These are phyloP conservation scores for Furcula furcula DNA, from an alignment of 2,888 invertebrate species.

Conservation along the genomic window DNA sequence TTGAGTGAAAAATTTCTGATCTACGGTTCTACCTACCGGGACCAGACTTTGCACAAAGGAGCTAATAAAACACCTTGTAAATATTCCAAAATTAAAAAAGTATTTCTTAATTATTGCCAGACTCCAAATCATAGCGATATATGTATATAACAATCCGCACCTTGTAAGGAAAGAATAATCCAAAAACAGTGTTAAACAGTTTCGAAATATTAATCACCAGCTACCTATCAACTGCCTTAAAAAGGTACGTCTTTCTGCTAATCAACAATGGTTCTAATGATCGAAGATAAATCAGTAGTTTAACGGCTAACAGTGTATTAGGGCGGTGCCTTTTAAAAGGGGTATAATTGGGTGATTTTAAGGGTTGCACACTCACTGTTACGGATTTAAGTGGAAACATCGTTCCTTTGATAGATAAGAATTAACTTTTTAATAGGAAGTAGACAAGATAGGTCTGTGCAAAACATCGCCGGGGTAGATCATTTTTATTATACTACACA, in stretches of 20 bases:
- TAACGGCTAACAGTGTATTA: slow-evolving; percentile 60
- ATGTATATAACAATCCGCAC: slow-evolving; percentile 2
- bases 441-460: too few relatives aligned
- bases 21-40: too few relatives aligned
- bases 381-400: slow-evolving; percentile 50
- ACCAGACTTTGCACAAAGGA: too few relatives aligned
- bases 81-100: too few relatives aligned
- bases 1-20: too few relatives aligned
- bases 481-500: too few relatives aligned
- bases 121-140: too few relatives aligned
- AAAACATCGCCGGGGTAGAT: too few relatives aligned
- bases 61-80: too few relatives aligned
- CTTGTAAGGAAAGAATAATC: background rate
- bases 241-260: too few relatives aligned
- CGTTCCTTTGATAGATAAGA: background rate
- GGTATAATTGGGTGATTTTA: slow-evolving; percentile 72
- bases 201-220: slow-evolving; percentile 22
- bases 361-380: slow-evolving; percentile 68
- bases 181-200: slow-evolving; percentile 12
- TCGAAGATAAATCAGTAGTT: slow-evolving; percentile 70
- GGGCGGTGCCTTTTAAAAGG: slow-evolving; percentile 67
- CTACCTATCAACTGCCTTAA: slow-evolving; percentile 16
- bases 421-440: too few relatives aligned
- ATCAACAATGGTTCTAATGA: slow-evolving; percentile 65
- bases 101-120: too few relatives aligned